These are phyloP conservation scores for Poliocrania exsul DNA, from an alignment of 2,797 vertebrate genomes.

Conservation along the genomic window DNA sequence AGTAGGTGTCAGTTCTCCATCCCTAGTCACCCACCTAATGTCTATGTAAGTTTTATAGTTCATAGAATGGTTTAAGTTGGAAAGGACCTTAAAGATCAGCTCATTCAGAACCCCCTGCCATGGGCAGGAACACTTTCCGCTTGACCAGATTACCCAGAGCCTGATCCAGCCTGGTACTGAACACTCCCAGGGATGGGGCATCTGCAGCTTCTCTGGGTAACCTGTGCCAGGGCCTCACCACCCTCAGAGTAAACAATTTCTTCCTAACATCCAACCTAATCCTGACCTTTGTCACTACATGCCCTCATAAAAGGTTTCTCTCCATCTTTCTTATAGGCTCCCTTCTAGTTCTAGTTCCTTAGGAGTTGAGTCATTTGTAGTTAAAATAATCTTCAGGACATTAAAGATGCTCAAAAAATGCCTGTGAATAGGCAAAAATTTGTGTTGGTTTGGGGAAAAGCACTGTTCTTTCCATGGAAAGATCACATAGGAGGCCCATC, in stretches of 20 bases:
- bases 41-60: neutral
- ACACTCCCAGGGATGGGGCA: neutral
- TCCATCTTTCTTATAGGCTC: neutral
- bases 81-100: too few relatives aligned
- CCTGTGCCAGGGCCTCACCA: neutral
- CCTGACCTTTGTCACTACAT: neutral
- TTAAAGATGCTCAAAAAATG: neutral
- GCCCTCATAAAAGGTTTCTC: neutral
- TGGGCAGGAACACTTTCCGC: neutral
- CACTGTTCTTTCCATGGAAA: neutral
- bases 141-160: neutral
- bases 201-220: neutral
- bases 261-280: neutral
- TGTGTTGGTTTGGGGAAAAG: neutral
- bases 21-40: neutral
- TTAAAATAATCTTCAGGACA: neutral
- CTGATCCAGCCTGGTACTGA: neutral
- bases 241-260: neutral
- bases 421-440: neutral
- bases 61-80: neutral
- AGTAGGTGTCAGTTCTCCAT: neutral
- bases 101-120: too few relatives aligned
- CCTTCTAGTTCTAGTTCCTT: neutral
- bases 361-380: neutral
- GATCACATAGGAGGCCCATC: neutral